Evolutionary conservation across 1,140 invertebrate species (phyloP).

Genomic region (Drosophila persimilis): DNA sequence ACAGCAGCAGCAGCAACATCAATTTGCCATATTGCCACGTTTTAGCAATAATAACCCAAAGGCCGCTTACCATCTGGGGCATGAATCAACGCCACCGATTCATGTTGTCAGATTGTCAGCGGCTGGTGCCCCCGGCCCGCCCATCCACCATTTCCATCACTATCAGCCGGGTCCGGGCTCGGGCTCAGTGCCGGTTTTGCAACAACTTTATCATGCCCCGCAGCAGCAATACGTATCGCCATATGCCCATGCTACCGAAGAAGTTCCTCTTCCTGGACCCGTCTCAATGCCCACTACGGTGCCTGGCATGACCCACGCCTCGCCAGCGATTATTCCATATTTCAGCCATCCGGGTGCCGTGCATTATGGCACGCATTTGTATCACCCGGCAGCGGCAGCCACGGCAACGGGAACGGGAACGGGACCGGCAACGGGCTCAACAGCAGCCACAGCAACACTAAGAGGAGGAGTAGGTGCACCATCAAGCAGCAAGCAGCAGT

Average conservation of each 20-base stretch:
- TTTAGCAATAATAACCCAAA: slow-evolving; percentile 74
- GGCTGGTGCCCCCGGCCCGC: slow-evolving; percentile 36
- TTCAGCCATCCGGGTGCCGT: slow-evolving; percentile 76
- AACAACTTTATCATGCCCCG: slow-evolving; percentile 41
- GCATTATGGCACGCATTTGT: slow-evolving; percentile 76
- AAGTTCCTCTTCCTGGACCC: slow-evolving; percentile 1
- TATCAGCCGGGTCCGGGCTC: slow-evolving; percentile 40
- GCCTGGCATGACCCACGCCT: slow-evolving; percentile 33
- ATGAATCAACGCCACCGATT: slow-evolving; percentile 62
- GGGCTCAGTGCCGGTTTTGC: slow-evolving; percentile 27
- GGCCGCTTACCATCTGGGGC: slow-evolving; percentile 54
- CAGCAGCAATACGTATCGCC: slow-evolving; percentile 29
- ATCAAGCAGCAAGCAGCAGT: slow-evolving; percentile 30
- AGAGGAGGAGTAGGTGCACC: slow-evolving; percentile 16
- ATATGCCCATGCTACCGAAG: slow-evolving; percentile 1
- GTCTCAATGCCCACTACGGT: slow-evolving; percentile 12
- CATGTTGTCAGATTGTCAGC: slow-evolving; percentile 70
- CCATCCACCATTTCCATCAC: slow-evolving; percentile 64
- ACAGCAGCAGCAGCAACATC: slow-evolving; percentile 62
- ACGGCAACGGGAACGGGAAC: slow-evolving; percentile 9
- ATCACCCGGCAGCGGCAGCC: slow-evolving; percentile 56
- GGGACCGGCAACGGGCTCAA: not conserved
- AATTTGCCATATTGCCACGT: slow-evolving; percentile 74
- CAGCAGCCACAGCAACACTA: slow-evolving; percentile 28
- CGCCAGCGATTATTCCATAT: slow-evolving; percentile 68